phyloP scores from a whole-genome alignment of 2,113 vertebrate genomes.

The Engystomops pustulosus region DNA sequence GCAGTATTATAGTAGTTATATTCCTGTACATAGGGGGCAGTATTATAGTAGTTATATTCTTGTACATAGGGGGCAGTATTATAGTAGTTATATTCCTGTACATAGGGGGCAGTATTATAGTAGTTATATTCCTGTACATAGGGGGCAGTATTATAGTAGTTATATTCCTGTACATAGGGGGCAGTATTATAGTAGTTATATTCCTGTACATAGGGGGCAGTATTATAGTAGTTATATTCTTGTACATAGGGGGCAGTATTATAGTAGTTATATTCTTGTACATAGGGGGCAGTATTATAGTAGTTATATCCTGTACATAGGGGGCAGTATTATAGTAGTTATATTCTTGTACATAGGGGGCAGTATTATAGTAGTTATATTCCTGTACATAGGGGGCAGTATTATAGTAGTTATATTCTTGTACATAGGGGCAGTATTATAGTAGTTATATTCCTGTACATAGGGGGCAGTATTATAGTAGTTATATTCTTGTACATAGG shows the following conservation, averaged over 20 bases:
- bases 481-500: slow-evolving; percentile 1
- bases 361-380: no score
- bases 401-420: no score
- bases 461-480: background rate
- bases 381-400: no score
- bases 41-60: no score
- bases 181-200: no score
- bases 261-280: slow-evolving; percentile 1
- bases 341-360: background rate
- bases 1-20: no score
- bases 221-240: no score
- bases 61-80: background rate
- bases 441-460: background rate
- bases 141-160: slow-evolving; percentile 10
- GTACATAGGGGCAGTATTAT: background rate
- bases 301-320: background rate
- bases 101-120: background rate
- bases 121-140: slow-evolving; percentile 1
- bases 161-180: background rate
- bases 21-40: no score
- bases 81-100: background rate
- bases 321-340: slow-evolving; percentile 14
- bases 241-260: background rate
- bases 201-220: no score
- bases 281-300: background rate